phyloP scores from a whole-genome alignment of 2,888 invertebrate genomes.

The Barypeithes pellucidus region DNA sequence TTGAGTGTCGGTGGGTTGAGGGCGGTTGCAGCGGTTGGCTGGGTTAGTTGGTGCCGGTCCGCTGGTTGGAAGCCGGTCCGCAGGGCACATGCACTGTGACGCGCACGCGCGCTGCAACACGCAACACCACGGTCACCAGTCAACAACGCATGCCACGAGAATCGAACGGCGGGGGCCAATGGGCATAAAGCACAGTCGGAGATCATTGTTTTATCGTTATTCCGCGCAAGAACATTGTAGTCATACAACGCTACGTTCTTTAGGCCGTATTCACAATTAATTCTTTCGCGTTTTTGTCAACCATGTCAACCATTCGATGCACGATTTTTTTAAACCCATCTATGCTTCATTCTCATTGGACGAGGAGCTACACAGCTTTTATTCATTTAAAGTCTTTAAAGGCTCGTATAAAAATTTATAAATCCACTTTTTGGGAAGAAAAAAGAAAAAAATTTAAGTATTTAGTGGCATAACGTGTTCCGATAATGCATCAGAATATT shows the following conservation, averaged over 20 bases:
- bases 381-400: neutral
- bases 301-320: no score
- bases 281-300: no score
- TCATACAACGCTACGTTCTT: no score
- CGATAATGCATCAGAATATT: no score
- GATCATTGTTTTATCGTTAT: no score
- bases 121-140: constrained; percentile 66
- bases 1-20: constrained; percentile 51
- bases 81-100: constrained; percentile 90
- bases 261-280: no score
- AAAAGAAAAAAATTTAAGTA: no score
- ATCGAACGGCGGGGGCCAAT: neutral
- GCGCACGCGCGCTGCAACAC: constrained; percentile 92
- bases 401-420: neutral
- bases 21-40: constrained; percentile 58
- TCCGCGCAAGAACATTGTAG: no score
- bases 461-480: no score
- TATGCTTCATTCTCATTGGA: constrained; percentile 1
- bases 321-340: neutral
- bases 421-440: no score
- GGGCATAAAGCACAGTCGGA: neutral
- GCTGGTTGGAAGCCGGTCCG: constrained; percentile 68
- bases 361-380: constrained; percentile 11
- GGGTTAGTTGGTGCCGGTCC: constrained; percentile 67
- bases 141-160: constrained; percentile 49